Conservation (phyloP, 1,140 invertebrate species). For the Bombus cullumanus region DNA sequence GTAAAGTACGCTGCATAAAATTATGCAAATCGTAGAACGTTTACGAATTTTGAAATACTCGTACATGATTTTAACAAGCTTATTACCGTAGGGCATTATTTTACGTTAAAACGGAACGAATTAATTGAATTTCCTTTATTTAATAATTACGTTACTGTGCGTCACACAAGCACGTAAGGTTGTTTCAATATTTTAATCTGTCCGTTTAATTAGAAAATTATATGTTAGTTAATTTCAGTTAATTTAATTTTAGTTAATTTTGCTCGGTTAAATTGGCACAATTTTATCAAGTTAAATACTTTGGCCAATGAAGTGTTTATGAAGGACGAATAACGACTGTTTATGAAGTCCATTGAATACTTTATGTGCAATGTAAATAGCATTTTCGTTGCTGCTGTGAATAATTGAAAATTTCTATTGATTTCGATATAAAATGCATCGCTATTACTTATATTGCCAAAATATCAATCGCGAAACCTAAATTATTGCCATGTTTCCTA, state of each 20-base stretch:
- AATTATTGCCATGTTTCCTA: background rate
- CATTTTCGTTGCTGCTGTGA: too few relatives aligned
- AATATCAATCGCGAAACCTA: background rate
- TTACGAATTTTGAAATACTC: background rate
- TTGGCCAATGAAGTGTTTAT: too few relatives aligned
- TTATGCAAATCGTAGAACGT: too few relatives aligned
- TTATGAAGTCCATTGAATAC: background rate
- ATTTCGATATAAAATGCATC: background rate
- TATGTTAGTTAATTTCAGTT: too few relatives aligned
- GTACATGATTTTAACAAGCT: background rate
- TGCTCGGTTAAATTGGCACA: too few relatives aligned
- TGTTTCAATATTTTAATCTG: background rate
- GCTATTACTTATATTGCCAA: background rate
- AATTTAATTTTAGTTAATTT: too few relatives aligned
- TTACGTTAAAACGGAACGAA: background rate
- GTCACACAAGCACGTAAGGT: too few relatives aligned
- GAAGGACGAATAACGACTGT: too few relatives aligned
- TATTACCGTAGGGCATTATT: background rate
- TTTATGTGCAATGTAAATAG: background rate
- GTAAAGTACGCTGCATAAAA: background rate
- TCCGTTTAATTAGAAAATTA: background rate
- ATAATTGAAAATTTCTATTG: background rate
- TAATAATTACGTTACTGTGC: background rate
- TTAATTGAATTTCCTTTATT: slow-evolving; percentile 4
- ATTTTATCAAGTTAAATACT: too few relatives aligned